phyloP scores from a whole-genome alignment of 2,113 vertebrate species.

The Oryzias celebensis region DNA sequence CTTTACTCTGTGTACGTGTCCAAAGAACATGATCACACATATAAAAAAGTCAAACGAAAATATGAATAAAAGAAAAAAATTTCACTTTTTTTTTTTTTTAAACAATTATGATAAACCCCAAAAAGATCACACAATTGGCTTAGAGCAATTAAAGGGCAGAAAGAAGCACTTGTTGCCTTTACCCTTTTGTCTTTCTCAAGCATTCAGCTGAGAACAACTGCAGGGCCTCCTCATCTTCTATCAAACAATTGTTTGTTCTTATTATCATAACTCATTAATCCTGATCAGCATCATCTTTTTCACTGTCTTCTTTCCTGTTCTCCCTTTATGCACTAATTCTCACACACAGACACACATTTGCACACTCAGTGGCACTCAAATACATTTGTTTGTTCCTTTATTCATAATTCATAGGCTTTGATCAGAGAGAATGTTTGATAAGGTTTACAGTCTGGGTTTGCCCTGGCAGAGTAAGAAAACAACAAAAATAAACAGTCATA shows the following conservation, averaged over 20 bases:
- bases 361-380: conserved; percentile 12
- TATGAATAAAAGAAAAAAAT: neutral
- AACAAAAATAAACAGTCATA: conserved; percentile 61
- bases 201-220: conserved; percentile 45
- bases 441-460: conserved; percentile 51
- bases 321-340: neutral
- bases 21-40: too few species aligned
- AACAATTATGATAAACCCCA: neutral
- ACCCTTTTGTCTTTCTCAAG: conserved; percentile 16
- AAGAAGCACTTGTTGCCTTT: conserved; percentile 30
- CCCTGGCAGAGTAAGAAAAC: conserved; percentile 43
- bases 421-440: conserved; percentile 76
- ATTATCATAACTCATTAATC: conserved; percentile 71
- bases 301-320: conserved; percentile 19
- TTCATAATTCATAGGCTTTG: conserved; percentile 69
- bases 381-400: conserved; percentile 53
- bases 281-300: conserved; percentile 55
- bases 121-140: conserved; percentile 15
- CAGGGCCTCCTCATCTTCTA: conserved; percentile 53
- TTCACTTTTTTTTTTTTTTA: neutral
- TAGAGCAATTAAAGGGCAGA: conserved; percentile 40
- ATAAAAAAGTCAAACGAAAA: conserved; percentile 3
- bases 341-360: conserved; percentile 5
- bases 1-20: too few species aligned
- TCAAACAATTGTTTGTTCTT: conserved; percentile 68